Conservation (phyloP, 2,797 vertebrate genomes). For the Malurus leucopterus region DNA sequence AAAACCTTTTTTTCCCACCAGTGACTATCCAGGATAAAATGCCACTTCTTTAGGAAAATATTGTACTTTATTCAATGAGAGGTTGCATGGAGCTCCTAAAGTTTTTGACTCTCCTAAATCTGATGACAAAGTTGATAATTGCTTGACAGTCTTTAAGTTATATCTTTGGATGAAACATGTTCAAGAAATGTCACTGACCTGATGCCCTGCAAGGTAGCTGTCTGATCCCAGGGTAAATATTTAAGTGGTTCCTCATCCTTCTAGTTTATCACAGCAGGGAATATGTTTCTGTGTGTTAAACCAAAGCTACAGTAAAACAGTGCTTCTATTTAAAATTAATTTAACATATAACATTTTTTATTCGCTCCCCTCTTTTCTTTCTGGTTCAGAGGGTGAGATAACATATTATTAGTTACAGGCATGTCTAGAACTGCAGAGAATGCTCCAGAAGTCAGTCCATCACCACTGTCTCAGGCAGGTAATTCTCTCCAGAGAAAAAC, state of each 20-base stretch:
- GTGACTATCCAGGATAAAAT: background rate
- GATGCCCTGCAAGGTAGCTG: background rate
- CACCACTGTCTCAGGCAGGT: background rate
- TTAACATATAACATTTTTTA: background rate
- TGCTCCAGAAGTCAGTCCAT: background rate
- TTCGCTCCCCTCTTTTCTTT: background rate
- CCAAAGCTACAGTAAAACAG: background rate
- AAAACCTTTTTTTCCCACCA: accelerated
- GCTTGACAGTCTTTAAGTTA: background rate
- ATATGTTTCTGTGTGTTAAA: background rate
- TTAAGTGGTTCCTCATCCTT: background rate
- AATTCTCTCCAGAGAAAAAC: background rate
- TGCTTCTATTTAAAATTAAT: background rate
- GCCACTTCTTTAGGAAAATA: background rate
- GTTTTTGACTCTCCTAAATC: background rate
- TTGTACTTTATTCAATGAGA: background rate
- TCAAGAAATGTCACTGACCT: background rate
- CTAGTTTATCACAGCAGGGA: background rate
- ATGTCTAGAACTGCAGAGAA: background rate
- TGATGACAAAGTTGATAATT: background rate
- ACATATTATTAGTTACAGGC: background rate
- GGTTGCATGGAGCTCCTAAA: background rate
- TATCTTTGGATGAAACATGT: background rate
- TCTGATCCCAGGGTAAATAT: background rate
- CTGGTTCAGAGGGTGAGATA: background rate